Evolutionary conservation across 2,113 vertebrate genomes (phyloP).

Genomic region (Pipa parva): DNA sequence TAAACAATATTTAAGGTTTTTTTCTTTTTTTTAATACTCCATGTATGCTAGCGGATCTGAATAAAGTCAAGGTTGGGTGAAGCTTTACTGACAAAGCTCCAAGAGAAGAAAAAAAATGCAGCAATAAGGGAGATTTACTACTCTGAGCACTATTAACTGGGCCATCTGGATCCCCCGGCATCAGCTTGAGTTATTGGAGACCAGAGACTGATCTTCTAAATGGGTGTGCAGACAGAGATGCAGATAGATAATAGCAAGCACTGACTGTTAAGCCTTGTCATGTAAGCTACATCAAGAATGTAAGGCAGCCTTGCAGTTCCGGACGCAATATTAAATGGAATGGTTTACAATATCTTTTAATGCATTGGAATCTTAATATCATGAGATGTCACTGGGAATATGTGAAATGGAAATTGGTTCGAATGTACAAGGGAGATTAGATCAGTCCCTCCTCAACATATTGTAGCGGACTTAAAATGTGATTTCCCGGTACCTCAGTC

Average conservation of each 20-base stretch:
- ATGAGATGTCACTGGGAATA: background rate
- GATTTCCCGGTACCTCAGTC: background rate
- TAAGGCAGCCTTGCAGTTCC: conserved; percentile 6
- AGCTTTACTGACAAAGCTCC: conserved; percentile 1
- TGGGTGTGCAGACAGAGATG: conserved; percentile 18
- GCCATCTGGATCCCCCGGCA: conserved; percentile 50
- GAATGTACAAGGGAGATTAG: background rate
- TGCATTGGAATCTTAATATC: background rate
- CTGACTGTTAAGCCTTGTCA: conserved; percentile 12
- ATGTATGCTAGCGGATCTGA: conserved; percentile 3
- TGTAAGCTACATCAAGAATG: conserved; percentile 2
- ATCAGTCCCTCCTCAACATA: background rate
- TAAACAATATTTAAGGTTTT: too few species aligned
- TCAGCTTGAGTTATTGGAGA: conserved; percentile 36
- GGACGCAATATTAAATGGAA: background rate
- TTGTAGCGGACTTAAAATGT: background rate
- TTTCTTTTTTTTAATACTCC: too few species aligned
- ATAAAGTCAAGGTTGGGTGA: background rate
- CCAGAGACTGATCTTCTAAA: conserved; percentile 9
- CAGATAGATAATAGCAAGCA: conserved; percentile 16
- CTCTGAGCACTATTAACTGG: conserved; percentile 41
- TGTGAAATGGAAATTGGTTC: background rate
- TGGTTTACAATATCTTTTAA: background rate
- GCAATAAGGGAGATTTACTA: conserved; percentile 48
- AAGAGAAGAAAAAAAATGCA: conserved; percentile 23